phyloP scores from a whole-genome alignment of 2,113 vertebrate genomes.

The Hydrochoerus hydrochaeris region DNA sequence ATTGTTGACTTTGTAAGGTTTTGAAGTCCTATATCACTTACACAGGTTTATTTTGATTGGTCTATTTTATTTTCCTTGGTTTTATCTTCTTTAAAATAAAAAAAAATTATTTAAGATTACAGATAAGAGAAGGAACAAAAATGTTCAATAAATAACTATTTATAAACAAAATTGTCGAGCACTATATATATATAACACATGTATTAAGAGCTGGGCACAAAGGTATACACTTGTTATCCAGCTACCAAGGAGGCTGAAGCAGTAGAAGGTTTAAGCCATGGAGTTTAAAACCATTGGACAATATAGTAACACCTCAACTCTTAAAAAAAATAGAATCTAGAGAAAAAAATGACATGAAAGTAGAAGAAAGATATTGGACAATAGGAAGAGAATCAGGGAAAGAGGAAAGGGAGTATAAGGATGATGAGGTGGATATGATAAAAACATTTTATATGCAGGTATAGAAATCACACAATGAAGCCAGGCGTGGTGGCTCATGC shows the following conservation, averaged over 20 bases:
- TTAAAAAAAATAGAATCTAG: background rate
- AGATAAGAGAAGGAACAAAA: background rate
- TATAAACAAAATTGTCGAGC: constrained; percentile 36
- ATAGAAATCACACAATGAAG: background rate
- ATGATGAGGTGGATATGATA: background rate
- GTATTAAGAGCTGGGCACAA: background rate
- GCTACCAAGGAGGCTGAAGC: background rate
- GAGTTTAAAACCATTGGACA: background rate
- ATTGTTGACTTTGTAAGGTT: no score
- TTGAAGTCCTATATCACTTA: no score
- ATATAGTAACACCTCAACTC: background rate
- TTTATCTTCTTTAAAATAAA: no score
- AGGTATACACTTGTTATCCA: background rate
- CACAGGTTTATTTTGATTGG: no score
- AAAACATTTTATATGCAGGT: background rate
- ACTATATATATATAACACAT: background rate
- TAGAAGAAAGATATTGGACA: background rate
- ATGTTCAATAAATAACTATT: background rate
- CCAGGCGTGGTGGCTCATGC: no score
- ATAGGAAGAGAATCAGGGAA: background rate
- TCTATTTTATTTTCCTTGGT: no score
- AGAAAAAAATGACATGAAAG: background rate
- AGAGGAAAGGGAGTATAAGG: background rate
- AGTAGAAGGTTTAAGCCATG: background rate
- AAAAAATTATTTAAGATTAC: background rate